These are phyloP conservation scores for Agrypnia vestita DNA, from an alignment of 1,140 invertebrate genomes.

Conservation along the genomic window DNA sequence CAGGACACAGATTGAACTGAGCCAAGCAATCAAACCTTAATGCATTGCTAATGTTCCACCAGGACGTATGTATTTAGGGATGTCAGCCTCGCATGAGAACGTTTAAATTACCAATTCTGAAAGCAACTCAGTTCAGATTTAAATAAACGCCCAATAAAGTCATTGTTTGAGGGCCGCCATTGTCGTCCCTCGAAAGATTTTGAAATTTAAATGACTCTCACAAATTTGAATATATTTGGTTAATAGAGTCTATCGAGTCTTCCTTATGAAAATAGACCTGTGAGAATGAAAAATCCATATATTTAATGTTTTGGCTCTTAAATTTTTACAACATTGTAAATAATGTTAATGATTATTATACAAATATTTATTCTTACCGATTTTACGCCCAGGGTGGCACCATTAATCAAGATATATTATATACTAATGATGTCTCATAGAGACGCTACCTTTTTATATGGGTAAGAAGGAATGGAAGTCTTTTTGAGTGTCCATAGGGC, in stretches of 20 bases:
- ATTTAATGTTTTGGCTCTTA: too few species aligned
- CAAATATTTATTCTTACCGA: too few species aligned
- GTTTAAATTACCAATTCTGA: slow-evolving; percentile 7
- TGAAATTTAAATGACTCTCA: slow-evolving; percentile 23
- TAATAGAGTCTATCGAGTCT: slow-evolving; percentile 10
- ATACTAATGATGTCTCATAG: too few species aligned
- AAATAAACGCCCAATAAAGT: slow-evolving; percentile 32
- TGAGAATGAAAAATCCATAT: too few species aligned
- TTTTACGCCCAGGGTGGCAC: too few species aligned
- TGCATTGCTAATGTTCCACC: slow-evolving; percentile 60
- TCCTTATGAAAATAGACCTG: not conserved
- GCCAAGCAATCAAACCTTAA: slow-evolving; percentile 59
- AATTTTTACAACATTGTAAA: too few species aligned
- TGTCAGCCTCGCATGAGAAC: slow-evolving; percentile 3
- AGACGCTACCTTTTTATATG: too few species aligned
- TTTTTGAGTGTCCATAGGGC: too few species aligned
- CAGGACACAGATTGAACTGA: slow-evolving; percentile 32
- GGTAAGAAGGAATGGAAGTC: too few species aligned
- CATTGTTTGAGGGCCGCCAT: slow-evolving; percentile 14
- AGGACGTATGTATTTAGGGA: not conserved
- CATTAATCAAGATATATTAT: too few species aligned
- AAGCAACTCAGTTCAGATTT: not conserved
- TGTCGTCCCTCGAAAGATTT: slow-evolving; percentile 1
- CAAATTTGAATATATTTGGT: slow-evolving; percentile 23
- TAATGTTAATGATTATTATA: too few species aligned